A percentile compares a stretch with the other conserved stretches of the same genome.
Conservation (phyloP, 2,888 invertebrate species). For the Allophyes oxyacanthae region DNA sequence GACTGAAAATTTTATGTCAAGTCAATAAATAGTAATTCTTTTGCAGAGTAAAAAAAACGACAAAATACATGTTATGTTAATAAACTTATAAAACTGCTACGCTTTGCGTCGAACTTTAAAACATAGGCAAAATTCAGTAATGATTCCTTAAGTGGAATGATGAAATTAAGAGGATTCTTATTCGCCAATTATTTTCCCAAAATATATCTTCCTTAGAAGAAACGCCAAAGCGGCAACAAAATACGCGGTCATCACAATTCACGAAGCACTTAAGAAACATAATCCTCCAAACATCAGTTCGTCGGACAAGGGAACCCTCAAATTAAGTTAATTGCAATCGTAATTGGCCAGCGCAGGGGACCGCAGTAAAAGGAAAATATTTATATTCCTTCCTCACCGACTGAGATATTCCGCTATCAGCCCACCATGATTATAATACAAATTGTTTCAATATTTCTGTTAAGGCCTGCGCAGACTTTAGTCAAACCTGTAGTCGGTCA, state of each 20-base stretch:
- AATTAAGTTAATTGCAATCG: conserved; percentile 85
- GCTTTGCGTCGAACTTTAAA: too few species aligned
- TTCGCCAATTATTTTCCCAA: too few species aligned
- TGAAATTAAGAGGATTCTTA: too few species aligned
- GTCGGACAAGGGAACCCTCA: conserved; percentile 71
- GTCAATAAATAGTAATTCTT: too few species aligned
- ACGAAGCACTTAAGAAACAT: conserved; percentile 74
- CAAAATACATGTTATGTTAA: too few species aligned
- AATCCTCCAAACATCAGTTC: conserved; percentile 70
- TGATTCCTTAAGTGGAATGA: too few species aligned
- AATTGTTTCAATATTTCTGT: conserved; percentile 55
- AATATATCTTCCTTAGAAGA: conserved; percentile 8
- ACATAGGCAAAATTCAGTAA: too few species aligned
- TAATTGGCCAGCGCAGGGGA: conserved; percentile 77
- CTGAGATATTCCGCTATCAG: conserved; percentile 46
- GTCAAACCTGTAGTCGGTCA: too few species aligned
- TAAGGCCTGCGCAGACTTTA: too few species aligned
- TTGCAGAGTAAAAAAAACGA: too few species aligned
- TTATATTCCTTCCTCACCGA: conserved; percentile 64
- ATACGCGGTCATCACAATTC: conserved; percentile 63
- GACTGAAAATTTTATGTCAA: too few species aligned
- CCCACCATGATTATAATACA: conserved; percentile 46
- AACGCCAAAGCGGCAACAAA: conserved; percentile 43
- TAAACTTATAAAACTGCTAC: too few species aligned
- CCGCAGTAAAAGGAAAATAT: conserved; percentile 82